Percentiles rank a stretch among this genome's conserved stretches.
Conservation (phyloP, 2,113 vertebrate species). For the Mesocricetus auratus region DNA sequence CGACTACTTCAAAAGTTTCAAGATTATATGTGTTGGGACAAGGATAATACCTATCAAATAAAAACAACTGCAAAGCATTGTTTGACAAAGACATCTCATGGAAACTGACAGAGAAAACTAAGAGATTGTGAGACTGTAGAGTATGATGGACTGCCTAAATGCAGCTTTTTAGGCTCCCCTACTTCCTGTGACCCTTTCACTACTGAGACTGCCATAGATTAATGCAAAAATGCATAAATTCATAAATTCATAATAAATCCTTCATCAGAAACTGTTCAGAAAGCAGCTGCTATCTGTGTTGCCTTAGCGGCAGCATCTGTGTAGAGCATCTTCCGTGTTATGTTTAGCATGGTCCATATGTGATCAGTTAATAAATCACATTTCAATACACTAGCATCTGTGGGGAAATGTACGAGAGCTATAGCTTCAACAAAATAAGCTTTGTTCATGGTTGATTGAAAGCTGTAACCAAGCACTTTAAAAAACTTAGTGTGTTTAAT, state of each 20-base stretch:
- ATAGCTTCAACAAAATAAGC: neutral
- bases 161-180: neutral
- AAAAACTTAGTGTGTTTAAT: neutral
- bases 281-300: neutral
- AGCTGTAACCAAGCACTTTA: neutral
- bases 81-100: neutral
- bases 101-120: neutral
- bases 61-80: neutral
- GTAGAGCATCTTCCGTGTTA: neutral
- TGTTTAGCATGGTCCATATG: neutral
- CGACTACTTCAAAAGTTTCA: neutral
- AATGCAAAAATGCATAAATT: neutral
- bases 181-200: neutral
- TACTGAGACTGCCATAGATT: neutral
- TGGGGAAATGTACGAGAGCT: neutral
- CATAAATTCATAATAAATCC: neutral
- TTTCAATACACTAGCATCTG: neutral
- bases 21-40: neutral
- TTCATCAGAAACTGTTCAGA: neutral
- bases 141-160: neutral
- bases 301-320: neutral
- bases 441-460: neutral
- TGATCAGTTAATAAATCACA: slow-evolving; percentile 6
- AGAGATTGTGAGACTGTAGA: neutral
- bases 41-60: neutral